These are phyloP conservation scores for Leptodactylus fallax DNA, from an alignment of 2,797 vertebrate genomes.

Conservation along the genomic window DNA sequence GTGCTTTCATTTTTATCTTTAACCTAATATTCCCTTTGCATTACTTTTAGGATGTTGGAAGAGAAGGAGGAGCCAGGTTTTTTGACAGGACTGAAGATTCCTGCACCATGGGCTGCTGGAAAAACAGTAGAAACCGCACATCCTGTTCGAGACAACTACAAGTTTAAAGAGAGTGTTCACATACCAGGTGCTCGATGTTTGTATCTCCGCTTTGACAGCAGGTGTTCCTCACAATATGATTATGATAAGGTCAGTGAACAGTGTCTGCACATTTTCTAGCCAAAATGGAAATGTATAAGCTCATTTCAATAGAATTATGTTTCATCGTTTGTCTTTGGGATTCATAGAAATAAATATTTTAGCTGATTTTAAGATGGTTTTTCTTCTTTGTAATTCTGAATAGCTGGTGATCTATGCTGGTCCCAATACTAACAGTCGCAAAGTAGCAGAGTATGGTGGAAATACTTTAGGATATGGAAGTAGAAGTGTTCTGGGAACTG, in stretches of 20 bases:
- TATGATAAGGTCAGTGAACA: slow-evolving; percentile 90
- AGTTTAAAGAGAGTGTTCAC: slow-evolving; percentile 98
- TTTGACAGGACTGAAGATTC: slow-evolving; percentile 96
- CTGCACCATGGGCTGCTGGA: slow-evolving; percentile 97
- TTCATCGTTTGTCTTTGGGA: too few species aligned
- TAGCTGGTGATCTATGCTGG: slow-evolving; percentile 98
- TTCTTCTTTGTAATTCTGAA: slow-evolving; percentile 66
- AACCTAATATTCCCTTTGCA: not conserved
- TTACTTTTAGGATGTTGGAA: slow-evolving; percentile 87
- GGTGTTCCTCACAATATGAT: slow-evolving; percentile 97
- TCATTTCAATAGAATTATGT: not conserved
- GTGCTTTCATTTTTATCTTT: too few species aligned
- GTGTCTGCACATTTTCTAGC: not conserved
- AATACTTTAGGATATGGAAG: slow-evolving; percentile 98
- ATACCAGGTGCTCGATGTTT: slow-evolving; percentile 97
- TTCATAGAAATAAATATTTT: not conserved
- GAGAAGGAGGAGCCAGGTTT: slow-evolving; percentile 97
- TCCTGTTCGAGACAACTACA: slow-evolving; percentile 97
- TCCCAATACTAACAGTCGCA: slow-evolving; percentile 98
- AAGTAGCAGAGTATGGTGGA: slow-evolving; percentile 98
- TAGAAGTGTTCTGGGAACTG: slow-evolving; percentile 96
- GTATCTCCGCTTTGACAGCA: slow-evolving; percentile 95
- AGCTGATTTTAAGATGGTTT: not conserved
- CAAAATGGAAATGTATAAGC: too few species aligned
- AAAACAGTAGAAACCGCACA: slow-evolving; percentile 98